These are phyloP conservation scores for Pentamera pediparva DNA, from an alignment of 53 echinoderm and acorn worm genomes.

Conservation along the genomic window DNA sequence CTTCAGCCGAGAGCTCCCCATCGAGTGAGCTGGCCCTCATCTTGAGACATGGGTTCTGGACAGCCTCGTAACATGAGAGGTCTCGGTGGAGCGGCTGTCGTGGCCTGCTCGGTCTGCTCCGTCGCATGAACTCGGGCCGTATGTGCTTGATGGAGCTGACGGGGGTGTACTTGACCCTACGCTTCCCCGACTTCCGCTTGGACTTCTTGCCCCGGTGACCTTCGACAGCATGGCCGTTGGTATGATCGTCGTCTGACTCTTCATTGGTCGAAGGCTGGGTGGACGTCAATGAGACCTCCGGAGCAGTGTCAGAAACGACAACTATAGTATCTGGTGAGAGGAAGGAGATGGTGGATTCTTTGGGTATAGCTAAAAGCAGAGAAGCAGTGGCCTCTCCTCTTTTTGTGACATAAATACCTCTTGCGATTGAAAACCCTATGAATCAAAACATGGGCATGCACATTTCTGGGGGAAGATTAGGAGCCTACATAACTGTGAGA, in stretches of 20 bases:
- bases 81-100: conserved; percentile 5
- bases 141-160: conserved; percentile 52
- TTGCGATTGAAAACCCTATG: too few species aligned
- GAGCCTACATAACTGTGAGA: too few species aligned
- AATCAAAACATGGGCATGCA: too few species aligned
- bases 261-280: conserved; percentile 3
- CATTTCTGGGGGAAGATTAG: too few species aligned
- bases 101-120: background rate
- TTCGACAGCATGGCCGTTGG: background rate
- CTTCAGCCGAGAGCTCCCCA: background rate
- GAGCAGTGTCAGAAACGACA: too few species aligned
- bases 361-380: too few species aligned
- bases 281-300: background rate
- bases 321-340: too few species aligned
- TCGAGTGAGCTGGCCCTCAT: background rate
- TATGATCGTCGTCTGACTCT: background rate
- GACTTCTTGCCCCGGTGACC: conserved; percentile 9
- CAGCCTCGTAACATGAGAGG: conserved; percentile 10
- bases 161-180: conserved; percentile 24
- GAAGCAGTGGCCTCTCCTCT: too few species aligned
- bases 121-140: conserved; percentile 53
- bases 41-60: background rate
- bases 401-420: too few species aligned
- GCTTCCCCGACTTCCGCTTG: conserved; percentile 9
- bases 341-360: too few species aligned